Evolutionary conservation across 2,113 vertebrate genomes (phyloP), one percentile per base, ranked within the genome.

Genomic region (Orientallactaga bullata): DNA sequence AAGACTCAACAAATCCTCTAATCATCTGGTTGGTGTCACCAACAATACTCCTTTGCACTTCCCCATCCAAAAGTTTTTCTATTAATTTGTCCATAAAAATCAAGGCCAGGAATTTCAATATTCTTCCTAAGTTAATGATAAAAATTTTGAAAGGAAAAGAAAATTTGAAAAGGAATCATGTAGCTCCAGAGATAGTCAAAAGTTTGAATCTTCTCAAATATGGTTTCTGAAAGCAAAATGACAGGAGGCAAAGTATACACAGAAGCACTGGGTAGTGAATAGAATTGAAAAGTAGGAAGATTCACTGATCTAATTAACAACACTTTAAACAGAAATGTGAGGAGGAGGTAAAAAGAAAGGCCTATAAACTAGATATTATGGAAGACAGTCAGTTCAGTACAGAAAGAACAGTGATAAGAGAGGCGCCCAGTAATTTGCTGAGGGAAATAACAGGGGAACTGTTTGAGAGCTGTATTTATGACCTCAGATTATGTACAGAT

Each of bases 391-490:
- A 16, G 65, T 72, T 77, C 7, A 12, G 51, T 21, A 17, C 6
- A 92, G 94, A 90, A 63, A 85, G 79, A 84, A 55, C 7, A 42
- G 42, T 61, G 63, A 65, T 47, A 74, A 66, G 13, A 76, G 42
- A 88, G 60, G 74, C 88, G 61, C 55, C 85, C 55, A 74, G 74
- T 83, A 88, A 95, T 95, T 96, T 94, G 81, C 85, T 76, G 32
- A 92, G 69, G 76, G 63, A 95, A 94, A 88, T 92, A 94, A 95
- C 71, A 91, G 89, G 55, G 76, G 51, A 88, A 61, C 47, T 93
- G 69, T 73, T 94, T 80, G 85, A 90, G 90, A 84, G 83, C 55
- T 90, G 16, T 91, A 87, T 89, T 94, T 96, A 90, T 93, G 85
- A 88, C 79, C 55, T 95, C 21, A 88, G 77, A 90, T 92, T 89